These are phyloP conservation scores for Reinhardtius hippoglossoides DNA, from an alignment of 2,113 vertebrate genomes.

Conservation along the genomic window DNA sequence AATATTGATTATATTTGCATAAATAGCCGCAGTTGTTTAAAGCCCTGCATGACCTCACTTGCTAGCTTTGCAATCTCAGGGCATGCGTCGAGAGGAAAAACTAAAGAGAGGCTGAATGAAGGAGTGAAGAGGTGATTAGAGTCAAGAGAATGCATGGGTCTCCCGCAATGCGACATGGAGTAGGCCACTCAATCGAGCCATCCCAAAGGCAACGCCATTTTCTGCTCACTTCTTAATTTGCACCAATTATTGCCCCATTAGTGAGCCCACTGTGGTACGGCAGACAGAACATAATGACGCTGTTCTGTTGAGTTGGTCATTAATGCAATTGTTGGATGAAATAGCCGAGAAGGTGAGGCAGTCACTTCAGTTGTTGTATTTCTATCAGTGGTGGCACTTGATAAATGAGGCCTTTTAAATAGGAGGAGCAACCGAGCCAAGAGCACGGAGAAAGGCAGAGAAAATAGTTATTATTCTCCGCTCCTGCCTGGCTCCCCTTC, in stretches of 20 bases:
- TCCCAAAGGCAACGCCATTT: conserved; percentile 56
- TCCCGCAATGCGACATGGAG: conserved; percentile 76
- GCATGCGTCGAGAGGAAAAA: conserved; percentile 16
- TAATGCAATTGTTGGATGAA: conserved; percentile 43
- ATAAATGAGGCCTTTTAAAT: conserved; percentile 48
- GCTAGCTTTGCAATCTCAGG: conserved; percentile 40
- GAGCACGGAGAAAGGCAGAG: background rate
- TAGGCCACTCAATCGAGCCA: conserved; percentile 45
- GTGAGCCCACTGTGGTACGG: conserved; percentile 37
- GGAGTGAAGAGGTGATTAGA: conserved; percentile 52
- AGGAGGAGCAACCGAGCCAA: conserved; percentile 4
- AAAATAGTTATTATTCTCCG: conserved; percentile 32
- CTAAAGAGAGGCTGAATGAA: conserved; percentile 31
- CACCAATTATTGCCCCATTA: conserved; percentile 66
- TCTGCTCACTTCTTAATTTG: conserved; percentile 54
- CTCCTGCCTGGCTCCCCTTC: background rate
- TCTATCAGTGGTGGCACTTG: conserved; percentile 22
- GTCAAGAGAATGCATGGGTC: conserved; percentile 46
- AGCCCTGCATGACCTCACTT: conserved; percentile 61
- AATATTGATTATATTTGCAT: conserved; percentile 83
- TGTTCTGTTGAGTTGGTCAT: conserved; percentile 48
- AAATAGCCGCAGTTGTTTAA: conserved; percentile 73
- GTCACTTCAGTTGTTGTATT: conserved; percentile 18
- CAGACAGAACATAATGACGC: conserved; percentile 40
- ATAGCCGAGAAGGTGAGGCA: conserved; percentile 33